A percentile compares a stretch with the other conserved stretches of the same genome.
These are phyloP conservation scores for Loripinus fragilis DNA, from an alignment of 2,888 invertebrate species.

Conservation along the genomic window DNA sequence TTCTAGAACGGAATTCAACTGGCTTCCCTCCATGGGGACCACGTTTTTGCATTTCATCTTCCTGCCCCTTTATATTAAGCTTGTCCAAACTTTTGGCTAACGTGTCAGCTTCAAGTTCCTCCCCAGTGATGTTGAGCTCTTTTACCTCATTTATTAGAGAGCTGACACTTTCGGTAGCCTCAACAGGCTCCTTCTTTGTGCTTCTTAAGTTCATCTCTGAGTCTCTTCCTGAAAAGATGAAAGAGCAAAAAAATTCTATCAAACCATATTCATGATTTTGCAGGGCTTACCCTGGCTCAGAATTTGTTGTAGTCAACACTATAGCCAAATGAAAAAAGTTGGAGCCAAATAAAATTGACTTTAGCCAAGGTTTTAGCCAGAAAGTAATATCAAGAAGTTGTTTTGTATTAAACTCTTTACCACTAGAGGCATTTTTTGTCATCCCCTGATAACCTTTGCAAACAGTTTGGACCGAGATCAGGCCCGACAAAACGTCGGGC, in stretches of 20 bases:
- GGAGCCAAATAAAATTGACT: no score
- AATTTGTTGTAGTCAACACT: no score
- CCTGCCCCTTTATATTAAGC: background rate
- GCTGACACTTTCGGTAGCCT: conserved; percentile 14
- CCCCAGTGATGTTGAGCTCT: conserved; percentile 36
- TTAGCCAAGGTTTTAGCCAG: no score
- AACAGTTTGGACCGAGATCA: no score
- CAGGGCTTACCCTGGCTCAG: no score
- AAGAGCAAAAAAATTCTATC: background rate
- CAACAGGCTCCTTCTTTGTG: conserved; percentile 20
- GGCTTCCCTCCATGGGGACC: conserved; percentile 38
- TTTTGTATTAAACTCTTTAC: no score
- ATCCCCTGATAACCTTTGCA: no score
- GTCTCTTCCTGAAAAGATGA: background rate
- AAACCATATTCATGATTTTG: no score
- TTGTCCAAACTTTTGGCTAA: background rate
- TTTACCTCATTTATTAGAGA: conserved; percentile 25
- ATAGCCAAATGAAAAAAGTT: no score
- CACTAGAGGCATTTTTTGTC: no score
- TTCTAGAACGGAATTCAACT: background rate
- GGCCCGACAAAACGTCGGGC: no score
- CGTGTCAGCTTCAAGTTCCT: conserved; percentile 15
- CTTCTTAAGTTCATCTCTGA: background rate
- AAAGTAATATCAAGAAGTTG: no score
- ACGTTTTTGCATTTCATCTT: conserved; percentile 10